Evolutionary conservation across 2,888 invertebrate genomes (phyloP), one percentile per base, ranked within the genome.

Genomic region (Heterodera filipjevi): DNA sequence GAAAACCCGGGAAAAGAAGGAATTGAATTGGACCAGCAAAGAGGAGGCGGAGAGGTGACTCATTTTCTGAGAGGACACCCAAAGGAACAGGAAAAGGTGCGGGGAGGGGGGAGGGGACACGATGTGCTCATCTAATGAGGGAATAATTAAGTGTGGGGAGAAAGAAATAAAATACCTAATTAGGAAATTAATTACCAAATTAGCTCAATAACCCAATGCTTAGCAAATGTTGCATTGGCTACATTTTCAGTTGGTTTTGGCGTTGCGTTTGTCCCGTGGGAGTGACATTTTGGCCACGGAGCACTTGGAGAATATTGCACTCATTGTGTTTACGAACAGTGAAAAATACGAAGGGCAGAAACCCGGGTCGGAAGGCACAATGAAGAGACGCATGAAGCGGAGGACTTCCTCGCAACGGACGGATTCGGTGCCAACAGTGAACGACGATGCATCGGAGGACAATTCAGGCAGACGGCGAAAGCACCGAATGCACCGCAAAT

Each of bases 401-500:
- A 14, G 49, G 71, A 30, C 30, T 39, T 35, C 22, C 64, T 64
- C 68, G 44, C 75, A 64, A 30, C 75, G 68, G 49, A 16, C 59
- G 73, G 6, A 33, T 59, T 59, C 59, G 59, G 59, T 27, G 59
- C 27, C 59, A n/a, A 44, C n/a, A 8, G 19, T 53, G 16, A 30
- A n/a, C 22, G 53, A 44, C 46, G 59, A 49, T n/a, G 39, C 39
- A 12, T 10, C 39, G 39, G 0, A 39, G 66, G 53, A 27, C n/a
- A 66, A 73, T 53, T 35, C n/a, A 14, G 33, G 46, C 75, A 75
- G 33, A 46, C 75, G 81, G n/a, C 81, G 81, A 22, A 82, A 77
- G 70, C 82, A 82, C 30, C 77, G 79, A 8, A 81, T 71, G 68
- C 78, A 80, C 16, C 79, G 82, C 71, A 79, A 81, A 75, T 77